A percentile compares a stretch with the other conserved stretches of the same genome.
phyloP scores from a whole-genome alignment of 2,797 vertebrate species.

The Catharus ustulatus region DNA sequence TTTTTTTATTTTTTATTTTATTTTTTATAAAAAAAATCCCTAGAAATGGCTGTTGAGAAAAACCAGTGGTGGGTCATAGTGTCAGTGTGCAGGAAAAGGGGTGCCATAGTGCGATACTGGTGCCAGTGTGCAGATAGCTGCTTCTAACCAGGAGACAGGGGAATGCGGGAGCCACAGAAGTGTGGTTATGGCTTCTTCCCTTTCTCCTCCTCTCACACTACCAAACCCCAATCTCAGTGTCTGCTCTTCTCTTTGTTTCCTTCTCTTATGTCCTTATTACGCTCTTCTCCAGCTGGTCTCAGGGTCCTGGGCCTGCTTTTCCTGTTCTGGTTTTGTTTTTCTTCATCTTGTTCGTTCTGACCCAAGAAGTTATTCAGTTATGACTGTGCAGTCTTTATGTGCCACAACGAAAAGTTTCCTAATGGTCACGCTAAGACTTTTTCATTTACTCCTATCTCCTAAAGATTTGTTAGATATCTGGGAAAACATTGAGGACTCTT shows the following conservation, averaged over 20 bases:
- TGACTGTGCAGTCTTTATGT: background rate
- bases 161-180: background rate
- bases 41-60: background rate
- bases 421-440: background rate
- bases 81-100: background rate
- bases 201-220: background rate
- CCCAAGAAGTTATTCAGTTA: background rate
- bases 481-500: background rate
- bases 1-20: no score
- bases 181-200: background rate
- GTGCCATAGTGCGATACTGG: background rate
- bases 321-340: background rate
- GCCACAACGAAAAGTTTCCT: background rate
- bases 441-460: background rate
- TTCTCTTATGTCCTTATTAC: fast-evolving
- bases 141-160: background rate
- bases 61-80: background rate
- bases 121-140: background rate
- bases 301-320: background rate
- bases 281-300: background rate
- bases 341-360: background rate
- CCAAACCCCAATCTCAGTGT: background rate
- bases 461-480: background rate
- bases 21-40: no score
- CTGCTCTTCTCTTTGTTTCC: background rate